A percentile compares a stretch with the other conserved stretches of the same genome.
Conservation (phyloP, 2,888 invertebrate genomes). For the Achlya flavicornis region DNA sequence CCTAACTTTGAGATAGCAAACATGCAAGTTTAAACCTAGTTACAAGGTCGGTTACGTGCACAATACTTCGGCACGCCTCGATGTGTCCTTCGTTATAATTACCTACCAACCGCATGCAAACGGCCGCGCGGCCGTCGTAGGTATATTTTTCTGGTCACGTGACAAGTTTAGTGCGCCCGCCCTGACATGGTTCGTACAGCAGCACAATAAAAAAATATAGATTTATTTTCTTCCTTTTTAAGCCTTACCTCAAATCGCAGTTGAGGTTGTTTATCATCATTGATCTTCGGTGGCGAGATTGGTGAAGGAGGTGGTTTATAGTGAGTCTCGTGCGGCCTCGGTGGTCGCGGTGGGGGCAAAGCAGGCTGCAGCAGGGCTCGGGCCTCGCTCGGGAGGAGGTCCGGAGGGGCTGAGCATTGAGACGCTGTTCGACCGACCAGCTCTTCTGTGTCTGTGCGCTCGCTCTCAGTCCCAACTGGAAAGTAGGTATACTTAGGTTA, state of each 20-base stretch:
- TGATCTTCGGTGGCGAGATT: constrained; percentile 45
- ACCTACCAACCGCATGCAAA: too few species aligned
- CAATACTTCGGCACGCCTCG: too few species aligned
- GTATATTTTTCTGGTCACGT: too few species aligned
- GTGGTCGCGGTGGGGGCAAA: constrained; percentile 37
- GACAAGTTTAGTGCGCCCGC: too few species aligned
- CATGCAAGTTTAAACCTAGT: too few species aligned
- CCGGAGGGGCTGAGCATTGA: constrained; percentile 86
- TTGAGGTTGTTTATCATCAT: constrained; percentile 68
- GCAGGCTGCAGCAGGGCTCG: constrained; percentile 75
- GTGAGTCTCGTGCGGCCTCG: constrained; percentile 41
- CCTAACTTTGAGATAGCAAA: too few species aligned
- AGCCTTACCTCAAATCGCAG: constrained; percentile 70
- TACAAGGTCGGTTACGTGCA: too few species aligned
- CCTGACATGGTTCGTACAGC: too few species aligned
- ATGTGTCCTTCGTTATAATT: too few species aligned
- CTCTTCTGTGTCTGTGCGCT: constrained; percentile 88
- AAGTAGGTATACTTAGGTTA: constrained; percentile 27
- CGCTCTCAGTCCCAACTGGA: constrained; percentile 86
- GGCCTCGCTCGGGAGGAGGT: constrained; percentile 83
- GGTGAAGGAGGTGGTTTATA: constrained; percentile 49
- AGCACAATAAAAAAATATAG: too few species aligned
- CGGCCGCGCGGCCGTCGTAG: too few species aligned
- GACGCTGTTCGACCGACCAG: constrained; percentile 86
- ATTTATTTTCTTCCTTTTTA: too few species aligned